Evolutionary conservation across 1,140 invertebrate species (phyloP).

Genomic region (Palaemon carinicauda): DNA sequence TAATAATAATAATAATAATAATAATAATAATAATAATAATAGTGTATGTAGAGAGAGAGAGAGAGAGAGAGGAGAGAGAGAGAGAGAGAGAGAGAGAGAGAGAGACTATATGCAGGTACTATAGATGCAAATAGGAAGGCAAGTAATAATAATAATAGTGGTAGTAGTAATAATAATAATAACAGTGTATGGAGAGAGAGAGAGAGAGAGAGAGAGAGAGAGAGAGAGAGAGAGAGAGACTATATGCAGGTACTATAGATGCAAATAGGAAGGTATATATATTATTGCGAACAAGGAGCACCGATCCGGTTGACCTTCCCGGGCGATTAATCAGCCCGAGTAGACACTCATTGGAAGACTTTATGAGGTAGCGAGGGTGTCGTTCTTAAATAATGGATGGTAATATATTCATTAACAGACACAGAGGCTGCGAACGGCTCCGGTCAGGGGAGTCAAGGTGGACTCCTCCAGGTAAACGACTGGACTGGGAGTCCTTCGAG

Average conservation of each 20-base stretch:
- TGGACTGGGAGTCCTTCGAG: background rate
- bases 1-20: too few relatives aligned
- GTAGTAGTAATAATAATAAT: too few relatives aligned
- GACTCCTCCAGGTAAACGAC: too few relatives aligned
- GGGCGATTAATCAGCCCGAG: background rate
- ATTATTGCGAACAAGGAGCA: too few relatives aligned
- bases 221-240: background rate
- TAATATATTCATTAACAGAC: slow-evolving; percentile 47
- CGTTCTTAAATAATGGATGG: slow-evolving; percentile 25
- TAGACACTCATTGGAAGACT: slow-evolving; percentile 32
- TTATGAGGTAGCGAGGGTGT: slow-evolving; percentile 21
- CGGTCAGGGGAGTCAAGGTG: background rate
- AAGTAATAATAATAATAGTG: too few relatives aligned
- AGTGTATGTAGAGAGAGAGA: too few relatives aligned
- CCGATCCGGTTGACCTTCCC: background rate
- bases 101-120: too few relatives aligned
- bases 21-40: too few relatives aligned
- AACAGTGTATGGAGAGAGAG: too few relatives aligned
- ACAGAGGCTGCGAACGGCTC: background rate
- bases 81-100: background rate
- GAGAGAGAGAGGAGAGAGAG: background rate
- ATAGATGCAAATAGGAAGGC: too few relatives aligned
- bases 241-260: too few relatives aligned
- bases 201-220: background rate
- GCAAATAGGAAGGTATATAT: too few relatives aligned